Evolutionary conservation across 2,888 invertebrate species (phyloP), one percentile per base, ranked within the genome.

Genomic region (Tinea pellionella): DNA sequence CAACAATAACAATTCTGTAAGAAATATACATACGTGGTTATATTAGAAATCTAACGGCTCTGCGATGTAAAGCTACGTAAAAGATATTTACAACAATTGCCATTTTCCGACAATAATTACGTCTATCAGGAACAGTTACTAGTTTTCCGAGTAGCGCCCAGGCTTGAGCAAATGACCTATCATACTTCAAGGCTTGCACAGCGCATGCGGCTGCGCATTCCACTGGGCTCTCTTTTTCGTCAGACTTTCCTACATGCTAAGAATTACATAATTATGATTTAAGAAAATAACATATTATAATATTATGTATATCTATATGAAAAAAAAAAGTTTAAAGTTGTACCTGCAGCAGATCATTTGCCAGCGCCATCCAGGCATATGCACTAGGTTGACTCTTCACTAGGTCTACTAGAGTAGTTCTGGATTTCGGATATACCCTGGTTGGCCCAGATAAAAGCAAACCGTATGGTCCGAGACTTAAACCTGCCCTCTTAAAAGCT

Each of bases 301-400:
- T 42, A n/a, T n/a, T n/a, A n/a, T n/a, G n/a, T n/a, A n/a, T n/a
- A n/a, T n/a, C n/a, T n/a, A n/a, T n/a, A 42, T 42, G 7, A 2
- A 13, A 13, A 42, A 3, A 42, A 42, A 42, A 4, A 42, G 15
- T 42, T 42, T 7, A 15, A 42, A 15, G n/a, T 6, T 24, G 24
- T 6, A 81, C 80, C 69, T 62, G 65, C 61, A 78, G 63, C 77
- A 75, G 80, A 63, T 78, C 73, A 8, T 81, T 74, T 51, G 85
- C 81, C 2, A 84, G 71, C 0, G 79, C 78, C 64, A 80, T 72
- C 86, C 86, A 87, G 0, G 77, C 69, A 65, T 84, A 82, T 0
- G 86, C 82, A 61, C 76, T 80, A 18, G 86, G 82, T 37, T 77
- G 74, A 0, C 77, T 68, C 0, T 80, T 77, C 7, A 80, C 66